Conservation (phyloP, 2,797 vertebrate genomes). For the Typhlichthys eigenmanni region DNA sequence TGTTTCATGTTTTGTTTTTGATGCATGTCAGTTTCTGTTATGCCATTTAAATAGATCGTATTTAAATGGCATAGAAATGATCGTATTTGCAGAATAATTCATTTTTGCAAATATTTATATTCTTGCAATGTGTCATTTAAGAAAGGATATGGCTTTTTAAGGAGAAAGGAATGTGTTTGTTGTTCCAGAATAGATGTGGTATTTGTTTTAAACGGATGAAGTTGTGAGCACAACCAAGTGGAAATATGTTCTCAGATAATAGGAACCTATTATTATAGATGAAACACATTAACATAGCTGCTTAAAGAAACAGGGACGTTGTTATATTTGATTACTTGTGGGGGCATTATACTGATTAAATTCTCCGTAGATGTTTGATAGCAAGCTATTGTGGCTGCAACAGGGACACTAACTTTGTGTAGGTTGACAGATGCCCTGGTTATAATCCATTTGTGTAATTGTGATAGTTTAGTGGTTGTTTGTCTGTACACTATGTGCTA, state of each 20-base stretch:
- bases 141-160: no score
- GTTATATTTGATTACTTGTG: neutral
- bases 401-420: no score
- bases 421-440: no score
- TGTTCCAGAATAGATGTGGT: no score
- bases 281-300: neutral
- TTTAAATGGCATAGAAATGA: no score
- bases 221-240: conserved; percentile 18
- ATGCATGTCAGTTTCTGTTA: conserved; percentile 67
- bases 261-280: no score
- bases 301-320: conserved; percentile 50
- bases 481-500: no score
- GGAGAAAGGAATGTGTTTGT: no score
- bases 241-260: neutral
- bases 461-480: no score
- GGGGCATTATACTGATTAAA: conserved; percentile 12
- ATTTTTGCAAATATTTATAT: conserved; percentile 14
- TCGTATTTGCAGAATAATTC: conserved; percentile 18
- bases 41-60: conserved; percentile 39
- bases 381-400: neutral
- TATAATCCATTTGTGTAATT: no score
- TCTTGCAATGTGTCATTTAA: no score
- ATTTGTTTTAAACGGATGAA: conserved; percentile 12
- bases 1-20: conserved; percentile 70
- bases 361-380: conserved; percentile 30